Percentiles rank a stretch among this genome's conserved stretches.
phyloP scores from a whole-genome alignment of 2,888 invertebrate genomes.

The Campopleginae sp. region DNA sequence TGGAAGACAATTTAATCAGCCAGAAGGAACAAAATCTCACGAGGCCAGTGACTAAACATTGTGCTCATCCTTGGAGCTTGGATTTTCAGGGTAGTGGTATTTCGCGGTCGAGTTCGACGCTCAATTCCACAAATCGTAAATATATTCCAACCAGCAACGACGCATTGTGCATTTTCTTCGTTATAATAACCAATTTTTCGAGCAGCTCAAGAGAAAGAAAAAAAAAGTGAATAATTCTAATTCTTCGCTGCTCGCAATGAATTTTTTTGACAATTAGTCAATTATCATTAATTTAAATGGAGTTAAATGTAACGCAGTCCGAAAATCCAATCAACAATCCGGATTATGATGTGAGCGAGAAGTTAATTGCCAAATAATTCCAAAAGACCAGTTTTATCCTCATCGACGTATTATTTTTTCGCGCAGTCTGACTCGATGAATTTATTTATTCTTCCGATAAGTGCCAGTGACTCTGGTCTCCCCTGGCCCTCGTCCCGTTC shows the following conservation, averaged over 20 bases:
- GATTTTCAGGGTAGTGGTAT: slow-evolving; percentile 70
- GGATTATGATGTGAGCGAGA: not conserved
- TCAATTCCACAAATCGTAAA: slow-evolving; percentile 61
- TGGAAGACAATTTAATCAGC: not conserved
- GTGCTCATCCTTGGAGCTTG: slow-evolving; percentile 65
- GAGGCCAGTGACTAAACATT: slow-evolving; percentile 14
- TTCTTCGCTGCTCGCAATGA: not conserved
- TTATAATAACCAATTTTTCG: not conserved
- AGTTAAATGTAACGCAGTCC: not conserved
- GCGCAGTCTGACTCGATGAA: not conserved
- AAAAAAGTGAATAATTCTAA: not conserved
- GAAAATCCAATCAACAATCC: not conserved
- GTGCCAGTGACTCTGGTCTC: slow-evolving; percentile 53
- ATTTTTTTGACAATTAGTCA: not conserved
- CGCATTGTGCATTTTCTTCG: slow-evolving; percentile 5
- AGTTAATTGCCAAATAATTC: not conserved
- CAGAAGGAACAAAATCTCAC: not conserved
- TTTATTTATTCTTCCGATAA: slow-evolving; percentile 48
- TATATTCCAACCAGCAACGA: slow-evolving; percentile 52
- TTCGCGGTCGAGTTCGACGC: slow-evolving; percentile 62
- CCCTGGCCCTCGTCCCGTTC: not conserved
- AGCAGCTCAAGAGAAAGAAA: not conserved
- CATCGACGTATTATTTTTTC: not conserved
- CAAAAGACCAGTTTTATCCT: not conserved
- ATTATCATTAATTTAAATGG: not conserved